Evolutionary conservation across 2,888 invertebrate species (phyloP).

Genomic region (Eucera pruinosa): DNA sequence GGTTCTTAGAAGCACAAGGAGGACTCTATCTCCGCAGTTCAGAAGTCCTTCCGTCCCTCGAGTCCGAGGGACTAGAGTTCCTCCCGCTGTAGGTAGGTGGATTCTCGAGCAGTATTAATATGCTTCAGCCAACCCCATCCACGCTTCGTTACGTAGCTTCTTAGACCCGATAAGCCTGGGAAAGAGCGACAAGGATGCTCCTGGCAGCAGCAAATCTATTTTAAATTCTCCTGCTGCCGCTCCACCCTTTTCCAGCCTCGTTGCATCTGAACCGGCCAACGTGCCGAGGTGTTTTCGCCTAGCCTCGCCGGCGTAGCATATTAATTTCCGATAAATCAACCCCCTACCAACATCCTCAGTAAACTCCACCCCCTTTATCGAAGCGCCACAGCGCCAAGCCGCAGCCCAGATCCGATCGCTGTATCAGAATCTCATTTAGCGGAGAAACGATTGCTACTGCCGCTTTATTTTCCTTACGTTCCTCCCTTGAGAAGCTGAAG

Average conservation of each 20-base stretch:
- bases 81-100: too few relatives aligned
- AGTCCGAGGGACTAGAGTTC: too few relatives aligned
- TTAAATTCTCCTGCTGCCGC: constrained; percentile 72
- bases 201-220: constrained; percentile 76
- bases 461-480: constrained; percentile 51
- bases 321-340: constrained; percentile 76
- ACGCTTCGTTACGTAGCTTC: constrained; percentile 54
- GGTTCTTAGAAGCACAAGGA: constrained; percentile 39
- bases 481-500: neutral
- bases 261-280: constrained; percentile 19
- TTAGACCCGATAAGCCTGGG: constrained; percentile 72
- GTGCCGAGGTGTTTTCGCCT: constrained; percentile 59
- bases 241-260: constrained; percentile 5
- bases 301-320: constrained; percentile 64
- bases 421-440: constrained; percentile 69
- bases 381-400: constrained; percentile 40
- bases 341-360: constrained; percentile 4
- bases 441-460: constrained; percentile 41
- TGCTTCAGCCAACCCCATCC: constrained; percentile 47
- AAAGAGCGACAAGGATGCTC: constrained; percentile 64
- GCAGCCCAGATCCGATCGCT: constrained; percentile 60
- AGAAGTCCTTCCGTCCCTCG: constrained; percentile 40
- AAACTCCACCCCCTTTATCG: constrained; percentile 35
- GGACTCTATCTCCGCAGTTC: constrained; percentile 50
- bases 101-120: constrained; percentile 54